phyloP scores from a whole-genome alignment of 2,797 vertebrate genomes.

The Pogoniulus pusillus region DNA sequence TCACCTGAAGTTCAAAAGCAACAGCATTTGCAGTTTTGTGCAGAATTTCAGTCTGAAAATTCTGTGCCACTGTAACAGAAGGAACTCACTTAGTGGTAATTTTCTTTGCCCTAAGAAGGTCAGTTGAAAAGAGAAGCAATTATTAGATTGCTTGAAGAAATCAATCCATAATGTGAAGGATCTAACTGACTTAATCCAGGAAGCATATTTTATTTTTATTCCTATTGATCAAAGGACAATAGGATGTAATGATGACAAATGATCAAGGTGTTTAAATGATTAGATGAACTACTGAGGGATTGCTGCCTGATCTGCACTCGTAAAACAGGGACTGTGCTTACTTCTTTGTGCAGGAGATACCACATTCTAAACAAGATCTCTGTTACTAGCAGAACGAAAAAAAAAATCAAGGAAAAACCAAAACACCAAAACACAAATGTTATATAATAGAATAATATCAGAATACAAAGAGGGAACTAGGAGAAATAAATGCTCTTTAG shows the following conservation, averaged over 20 bases:
- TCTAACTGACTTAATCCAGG: neutral
- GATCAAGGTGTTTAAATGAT: neutral
- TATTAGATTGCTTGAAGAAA: conserved; percentile 38
- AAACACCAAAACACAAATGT: no score
- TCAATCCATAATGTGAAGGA: neutral
- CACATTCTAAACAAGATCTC: neutral
- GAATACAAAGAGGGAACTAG: neutral
- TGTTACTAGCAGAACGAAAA: neutral
- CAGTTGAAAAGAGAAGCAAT: conserved; percentile 4
- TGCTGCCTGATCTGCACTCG: neutral
- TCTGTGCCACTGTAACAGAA: neutral
- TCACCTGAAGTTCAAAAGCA: neutral
- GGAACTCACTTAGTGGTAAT: neutral
- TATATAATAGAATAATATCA: neutral
- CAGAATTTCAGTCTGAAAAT: neutral
- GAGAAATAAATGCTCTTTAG: neutral
- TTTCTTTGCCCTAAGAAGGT: neutral
- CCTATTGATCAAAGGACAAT: neutral
- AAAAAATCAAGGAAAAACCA: no score
- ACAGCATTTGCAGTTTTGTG: neutral
- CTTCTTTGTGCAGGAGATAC: neutral
- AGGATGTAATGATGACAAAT: neutral
- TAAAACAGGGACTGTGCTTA: neutral
- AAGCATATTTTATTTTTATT: conserved; percentile 19
- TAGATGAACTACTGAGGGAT: neutral